These are phyloP conservation scores for Lepidotrigona ventralis DNA, from an alignment of 1,140 invertebrate genomes.

Conservation along the genomic window DNA sequence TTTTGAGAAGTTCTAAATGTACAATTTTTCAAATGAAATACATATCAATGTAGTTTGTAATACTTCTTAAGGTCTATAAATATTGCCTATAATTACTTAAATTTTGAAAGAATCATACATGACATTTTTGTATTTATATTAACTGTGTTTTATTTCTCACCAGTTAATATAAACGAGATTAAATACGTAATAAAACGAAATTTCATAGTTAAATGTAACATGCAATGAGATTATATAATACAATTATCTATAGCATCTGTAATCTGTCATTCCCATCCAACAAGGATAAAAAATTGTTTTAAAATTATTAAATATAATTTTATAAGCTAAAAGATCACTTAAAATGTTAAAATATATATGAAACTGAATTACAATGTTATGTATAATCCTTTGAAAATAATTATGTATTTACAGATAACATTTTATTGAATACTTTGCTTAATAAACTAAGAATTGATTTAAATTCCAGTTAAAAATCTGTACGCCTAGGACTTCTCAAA, in stretches of 20 bases:
- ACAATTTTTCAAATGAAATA: conserved; percentile 23
- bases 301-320: conserved; percentile 12
- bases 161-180: not conserved
- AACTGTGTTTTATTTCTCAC: conserved; percentile 6
- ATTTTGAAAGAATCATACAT: conserved; percentile 32
- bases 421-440: conserved; percentile 17
- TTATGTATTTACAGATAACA: conserved; percentile 44
- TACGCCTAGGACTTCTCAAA: conserved; percentile 24
- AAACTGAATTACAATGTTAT: conserved; percentile 9
- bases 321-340: not conserved
- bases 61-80: conserved; percentile 20
- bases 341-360: not conserved
- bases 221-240: not conserved
- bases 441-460: conserved; percentile 33
- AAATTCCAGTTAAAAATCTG: conserved; percentile 32
- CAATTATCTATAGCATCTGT: conserved; percentile 12
- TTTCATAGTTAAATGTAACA: conserved; percentile 16
- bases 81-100: conserved; percentile 39
- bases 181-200: not conserved
- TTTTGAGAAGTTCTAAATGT: conserved; percentile 31
- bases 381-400: conserved; percentile 29
- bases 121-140: not conserved
- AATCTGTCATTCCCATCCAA: conserved; percentile 49
- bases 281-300: conserved; percentile 33
- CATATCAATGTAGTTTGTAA: conserved; percentile 18